These are phyloP conservation scores for Rhopalosiphum nymphaeae DNA, from an alignment of 2,888 invertebrate species.

Conservation along the genomic window DNA sequence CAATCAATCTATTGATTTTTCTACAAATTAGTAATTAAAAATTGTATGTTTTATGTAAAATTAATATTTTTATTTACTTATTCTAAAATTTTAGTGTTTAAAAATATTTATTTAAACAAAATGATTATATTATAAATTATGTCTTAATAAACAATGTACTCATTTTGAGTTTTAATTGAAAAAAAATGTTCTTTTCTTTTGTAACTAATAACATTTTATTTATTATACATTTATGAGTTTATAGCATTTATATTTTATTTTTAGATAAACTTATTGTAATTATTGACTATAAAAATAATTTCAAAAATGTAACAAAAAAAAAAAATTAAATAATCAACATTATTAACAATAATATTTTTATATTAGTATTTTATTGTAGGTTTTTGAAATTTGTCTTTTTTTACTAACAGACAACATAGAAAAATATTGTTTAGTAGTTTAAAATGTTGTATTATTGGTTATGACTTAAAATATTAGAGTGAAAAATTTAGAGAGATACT, in stretches of 20 bases:
- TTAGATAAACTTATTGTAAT: neutral
- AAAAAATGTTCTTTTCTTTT: neutral
- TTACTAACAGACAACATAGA: too few relatives aligned
- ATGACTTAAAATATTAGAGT: too few relatives aligned
- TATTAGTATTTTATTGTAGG: neutral
- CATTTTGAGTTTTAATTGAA: neutral
- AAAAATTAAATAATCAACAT: neutral
- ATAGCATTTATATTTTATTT: neutral
- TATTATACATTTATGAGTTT: neutral
- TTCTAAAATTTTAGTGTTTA: neutral
- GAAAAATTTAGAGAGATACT: too few relatives aligned
- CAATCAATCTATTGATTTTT: slow-evolving; percentile 6
- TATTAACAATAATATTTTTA: neutral
- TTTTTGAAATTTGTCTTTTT: neutral
- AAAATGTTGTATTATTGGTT: too few relatives aligned
- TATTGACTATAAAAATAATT: neutral
- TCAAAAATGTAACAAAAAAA: too few relatives aligned
- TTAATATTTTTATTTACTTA: neutral
- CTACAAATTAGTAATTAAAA: neutral
- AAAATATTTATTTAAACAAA: neutral
- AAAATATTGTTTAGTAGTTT: too few relatives aligned
- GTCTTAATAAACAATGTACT: neutral
- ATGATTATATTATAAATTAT: slow-evolving; percentile 7
- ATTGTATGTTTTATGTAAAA: neutral
- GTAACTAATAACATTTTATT: neutral